These are phyloP conservation scores for Cynodonichthys magdalenae DNA, from an alignment of 2,797 vertebrate species.

Conservation along the genomic window DNA sequence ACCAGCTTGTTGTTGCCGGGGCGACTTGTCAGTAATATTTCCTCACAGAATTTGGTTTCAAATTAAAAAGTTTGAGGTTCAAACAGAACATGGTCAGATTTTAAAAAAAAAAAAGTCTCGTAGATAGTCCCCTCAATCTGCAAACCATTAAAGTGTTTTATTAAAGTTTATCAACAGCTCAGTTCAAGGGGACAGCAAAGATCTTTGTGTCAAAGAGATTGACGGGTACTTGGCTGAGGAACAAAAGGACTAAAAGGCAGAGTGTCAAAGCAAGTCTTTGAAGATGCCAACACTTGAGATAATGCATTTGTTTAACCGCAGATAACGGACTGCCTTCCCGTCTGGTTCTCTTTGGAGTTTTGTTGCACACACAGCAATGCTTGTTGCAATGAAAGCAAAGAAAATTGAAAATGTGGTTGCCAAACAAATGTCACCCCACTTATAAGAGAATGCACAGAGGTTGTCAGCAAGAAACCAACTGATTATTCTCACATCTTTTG, in stretches of 20 bases:
- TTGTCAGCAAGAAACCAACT: conserved; percentile 38
- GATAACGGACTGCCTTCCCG: conserved; percentile 58
- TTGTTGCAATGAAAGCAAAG: conserved; percentile 45
- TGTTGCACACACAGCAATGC: conserved; percentile 36
- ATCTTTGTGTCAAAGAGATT: conserved; percentile 21
- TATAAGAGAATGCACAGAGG: conserved; percentile 29
- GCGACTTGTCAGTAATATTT: neutral
- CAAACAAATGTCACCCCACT: conserved; percentile 58
- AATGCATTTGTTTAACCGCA: conserved; percentile 53
- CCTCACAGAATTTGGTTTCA: conserved; percentile 13
- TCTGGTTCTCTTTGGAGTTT: conserved; percentile 43
- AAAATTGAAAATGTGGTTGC: conserved; percentile 45
- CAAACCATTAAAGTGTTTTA: conserved; percentile 10
- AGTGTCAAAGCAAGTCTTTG: conserved; percentile 32
- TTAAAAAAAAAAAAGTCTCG: neutral
- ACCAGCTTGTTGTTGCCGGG: neutral
- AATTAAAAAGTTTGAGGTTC: conserved; percentile 16
- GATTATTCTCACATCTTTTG: conserved; percentile 22
- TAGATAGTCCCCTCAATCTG: conserved; percentile 4
- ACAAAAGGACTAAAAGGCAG: conserved; percentile 13
- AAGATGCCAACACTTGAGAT: conserved; percentile 41
- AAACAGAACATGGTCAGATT: conserved; percentile 15
- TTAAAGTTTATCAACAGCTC: conserved; percentile 5
- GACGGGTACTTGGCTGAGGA: conserved; percentile 39
- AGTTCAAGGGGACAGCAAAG: conserved; percentile 21